Base-by-base conservation (phyloP, 2,888 invertebrate species). In the Apotomis capreana region DNA sequence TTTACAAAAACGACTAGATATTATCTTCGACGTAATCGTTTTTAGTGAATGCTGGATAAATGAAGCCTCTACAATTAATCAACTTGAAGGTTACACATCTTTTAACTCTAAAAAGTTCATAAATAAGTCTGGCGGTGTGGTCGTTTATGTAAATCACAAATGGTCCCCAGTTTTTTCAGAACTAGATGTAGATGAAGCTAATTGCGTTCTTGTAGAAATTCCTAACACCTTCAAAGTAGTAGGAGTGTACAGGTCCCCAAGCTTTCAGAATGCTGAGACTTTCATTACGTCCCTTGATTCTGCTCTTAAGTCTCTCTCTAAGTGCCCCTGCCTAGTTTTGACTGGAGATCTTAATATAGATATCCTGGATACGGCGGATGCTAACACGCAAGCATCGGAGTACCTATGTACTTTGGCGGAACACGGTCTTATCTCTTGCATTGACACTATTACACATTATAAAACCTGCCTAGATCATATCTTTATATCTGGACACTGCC, bases 41-140 rank as follows among this genome's bases (percentile, higher is more conserved):
- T 54, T 70, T 37, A 67, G 58, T 10, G 74, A 74, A n/a, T 74
- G 74, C 36, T 61, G 70, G 51, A 40, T 70, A n/a, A 69, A 52
- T 57, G 58, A 65, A 5, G 4, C 9, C 51, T 61, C 62, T 2
- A 57, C 52, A 37, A 57, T 71, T 37, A 46, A 49, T 6, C 71
- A 64, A 51, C 37, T 69, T 5, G 6, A 15, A 13, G 65, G 67
- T 3, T 69, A 67, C n/a, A 58, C 40, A n/a, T 5, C 40, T 0
- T 69, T 46, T 51, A 4, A 13, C 8, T 59, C 68, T 2, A 57
- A 52, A 10, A 63, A 65, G 12, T 44, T 59, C 3, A 57, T 74
- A n/a, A 71, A 74, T 46, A 65, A 69, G 64, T 44, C 68, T n/a
- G 69, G 74, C 2, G 71, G 70, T 3, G 71, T 74, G 10, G 58